A percentile compares a stretch with the other conserved stretches of the same genome.
phyloP scores from a whole-genome alignment of 2,888 invertebrate genomes.

The Melanostoma mellinum region DNA sequence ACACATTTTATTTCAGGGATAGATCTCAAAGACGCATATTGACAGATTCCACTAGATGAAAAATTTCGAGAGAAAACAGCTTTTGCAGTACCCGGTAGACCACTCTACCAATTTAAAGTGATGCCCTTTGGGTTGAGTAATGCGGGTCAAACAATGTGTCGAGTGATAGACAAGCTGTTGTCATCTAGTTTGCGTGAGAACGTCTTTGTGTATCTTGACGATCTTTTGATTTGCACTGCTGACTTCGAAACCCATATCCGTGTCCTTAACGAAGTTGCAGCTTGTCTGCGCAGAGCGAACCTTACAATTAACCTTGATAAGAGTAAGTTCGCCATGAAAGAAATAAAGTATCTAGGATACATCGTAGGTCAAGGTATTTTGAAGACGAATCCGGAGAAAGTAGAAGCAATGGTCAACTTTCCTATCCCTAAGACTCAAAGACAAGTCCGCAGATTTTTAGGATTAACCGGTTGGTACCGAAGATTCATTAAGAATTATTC shows the following conservation, averaged over 20 bases:
- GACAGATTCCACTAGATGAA: no score
- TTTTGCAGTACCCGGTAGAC: neutral
- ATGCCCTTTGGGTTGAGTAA: slow-evolving; percentile 6
- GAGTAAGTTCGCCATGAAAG: neutral
- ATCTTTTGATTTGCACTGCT: neutral
- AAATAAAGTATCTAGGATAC: neutral
- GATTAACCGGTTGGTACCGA: slow-evolving; percentile 5
- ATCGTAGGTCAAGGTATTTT: neutral
- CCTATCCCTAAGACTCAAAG: neutral
- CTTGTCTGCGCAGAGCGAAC: neutral
- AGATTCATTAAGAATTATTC: slow-evolving; percentile 2
- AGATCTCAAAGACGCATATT: no score
- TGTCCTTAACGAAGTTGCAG: neutral
- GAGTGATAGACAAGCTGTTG: slow-evolving; percentile 5
- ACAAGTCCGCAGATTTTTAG: slow-evolving; percentile 6
- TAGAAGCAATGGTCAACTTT: slow-evolving; percentile 3
- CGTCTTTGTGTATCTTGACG: neutral
- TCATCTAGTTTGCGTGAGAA: neutral
- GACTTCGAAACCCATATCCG: neutral
- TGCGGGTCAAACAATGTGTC: neutral
- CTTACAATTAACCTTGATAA: slow-evolving; percentile 2
- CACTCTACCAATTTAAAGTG: slow-evolving; percentile 3
- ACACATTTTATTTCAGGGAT: no score
- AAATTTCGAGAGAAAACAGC: no score
- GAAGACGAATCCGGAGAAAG: slow-evolving; percentile 2